Conservation (phyloP, 2,113 vertebrate species). For the Gambusia holbrooki region DNA sequence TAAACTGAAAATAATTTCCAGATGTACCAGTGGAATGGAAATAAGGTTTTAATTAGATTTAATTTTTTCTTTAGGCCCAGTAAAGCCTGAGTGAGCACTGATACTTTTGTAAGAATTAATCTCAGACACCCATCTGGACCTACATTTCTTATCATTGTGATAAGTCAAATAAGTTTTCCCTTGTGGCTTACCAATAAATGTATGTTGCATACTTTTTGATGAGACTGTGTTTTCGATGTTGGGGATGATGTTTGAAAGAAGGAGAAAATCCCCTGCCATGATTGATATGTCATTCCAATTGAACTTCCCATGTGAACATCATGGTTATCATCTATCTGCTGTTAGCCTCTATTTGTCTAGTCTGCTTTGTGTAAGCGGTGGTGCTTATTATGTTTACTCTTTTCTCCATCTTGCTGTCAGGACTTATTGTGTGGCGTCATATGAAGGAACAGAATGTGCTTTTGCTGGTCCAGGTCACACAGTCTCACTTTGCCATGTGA, state of each 20-base stretch:
- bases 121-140: background rate
- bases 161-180: background rate
- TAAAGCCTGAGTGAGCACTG: background rate
- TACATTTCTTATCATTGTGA: background rate
- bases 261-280: constrained; percentile 28
- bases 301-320: constrained; percentile 27
- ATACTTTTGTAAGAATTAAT: background rate
- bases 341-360: constrained; percentile 41
- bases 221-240: background rate
- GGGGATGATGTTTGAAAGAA: constrained; percentile 6
- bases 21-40: background rate
- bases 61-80: background rate
- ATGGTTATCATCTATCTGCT: constrained; percentile 54
- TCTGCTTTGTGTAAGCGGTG: constrained; percentile 25
- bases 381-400: constrained; percentile 35
- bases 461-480: constrained; percentile 34
- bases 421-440: constrained; percentile 38
- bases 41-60: background rate
- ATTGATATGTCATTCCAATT: constrained; percentile 35
- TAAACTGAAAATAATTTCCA: too few relatives aligned
- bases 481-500: constrained; percentile 15
- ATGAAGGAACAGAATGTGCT: constrained; percentile 37
- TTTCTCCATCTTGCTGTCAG: constrained; percentile 35
- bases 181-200: background rate
- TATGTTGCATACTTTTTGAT: background rate